phyloP scores from a whole-genome alignment of 2,797 vertebrate genomes.

The Anguilla anguilla region DNA sequence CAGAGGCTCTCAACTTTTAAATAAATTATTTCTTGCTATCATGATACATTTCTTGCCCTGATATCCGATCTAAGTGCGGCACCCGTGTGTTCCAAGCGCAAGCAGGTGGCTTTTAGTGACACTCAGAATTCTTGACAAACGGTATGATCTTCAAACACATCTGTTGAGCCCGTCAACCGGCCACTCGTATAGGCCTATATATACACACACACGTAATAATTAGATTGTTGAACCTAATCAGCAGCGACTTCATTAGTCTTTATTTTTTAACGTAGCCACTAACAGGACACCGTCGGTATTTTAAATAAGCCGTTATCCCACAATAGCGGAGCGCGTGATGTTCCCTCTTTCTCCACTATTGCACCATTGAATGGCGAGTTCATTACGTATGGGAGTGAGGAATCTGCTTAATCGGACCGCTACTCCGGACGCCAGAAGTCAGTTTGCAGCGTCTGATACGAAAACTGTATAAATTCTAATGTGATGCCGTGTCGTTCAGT shows the following conservation, averaged over 20 bases:
- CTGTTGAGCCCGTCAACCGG: conserved; percentile 69
- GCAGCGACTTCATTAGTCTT: not conserved
- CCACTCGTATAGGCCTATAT: not conserved
- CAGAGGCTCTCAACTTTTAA: no score
- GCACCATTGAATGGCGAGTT: conserved; percentile 40
- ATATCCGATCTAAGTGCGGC: conserved; percentile 28
- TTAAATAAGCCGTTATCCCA: conserved; percentile 34
- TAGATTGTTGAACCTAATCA: conserved; percentile 5
- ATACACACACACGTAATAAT: not conserved
- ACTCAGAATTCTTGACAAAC: conserved; percentile 58
- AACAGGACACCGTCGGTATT: not conserved
- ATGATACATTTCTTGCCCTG: conserved; percentile 20
- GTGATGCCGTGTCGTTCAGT: not conserved
- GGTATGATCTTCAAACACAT: conserved; percentile 59
- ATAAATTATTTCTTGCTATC: not conserved
- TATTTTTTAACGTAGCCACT: not conserved
- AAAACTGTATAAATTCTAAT: not conserved
- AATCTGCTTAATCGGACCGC: not conserved
- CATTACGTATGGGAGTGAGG: conserved; percentile 31
- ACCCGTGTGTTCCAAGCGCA: conserved; percentile 21
- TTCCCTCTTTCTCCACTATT: conserved; percentile 55
- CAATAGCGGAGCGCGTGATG: conserved; percentile 44
- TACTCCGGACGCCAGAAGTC: not conserved
- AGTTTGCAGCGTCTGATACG: not conserved
- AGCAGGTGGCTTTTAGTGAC: conserved; percentile 68